These are phyloP conservation scores for Thalassoma bifasciatum DNA, from an alignment of 2,113 vertebrate genomes.

Conservation along the genomic window DNA sequence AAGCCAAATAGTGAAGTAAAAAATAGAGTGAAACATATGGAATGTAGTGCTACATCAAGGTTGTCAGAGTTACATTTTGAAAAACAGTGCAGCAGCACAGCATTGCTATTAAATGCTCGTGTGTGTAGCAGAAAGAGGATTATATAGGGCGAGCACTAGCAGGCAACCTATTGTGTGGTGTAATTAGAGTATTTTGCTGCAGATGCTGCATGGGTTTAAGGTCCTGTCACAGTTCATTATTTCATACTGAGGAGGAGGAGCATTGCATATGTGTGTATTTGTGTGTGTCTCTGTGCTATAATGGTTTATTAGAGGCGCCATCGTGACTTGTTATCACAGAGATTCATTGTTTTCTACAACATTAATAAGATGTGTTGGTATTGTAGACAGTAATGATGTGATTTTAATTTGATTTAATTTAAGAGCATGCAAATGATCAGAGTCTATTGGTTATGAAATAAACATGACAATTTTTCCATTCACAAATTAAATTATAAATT, in stretches of 20 bases:
- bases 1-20: not conserved
- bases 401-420: too few species aligned
- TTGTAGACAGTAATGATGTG: not conserved
- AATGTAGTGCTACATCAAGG: not conserved
- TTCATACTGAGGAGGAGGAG: slow-evolving; percentile 27
- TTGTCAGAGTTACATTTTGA: not conserved
- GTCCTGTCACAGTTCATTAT: slow-evolving; percentile 36
- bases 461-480: too few species aligned
- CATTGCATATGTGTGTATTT: not conserved
- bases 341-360: not conserved
- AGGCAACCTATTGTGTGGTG: slow-evolving; percentile 45
- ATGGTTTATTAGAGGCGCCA: not conserved
- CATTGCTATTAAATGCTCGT: not conserved
- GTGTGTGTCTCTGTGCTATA: not conserved
- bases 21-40: not conserved
- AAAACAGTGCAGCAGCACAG: not conserved
- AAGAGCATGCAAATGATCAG: too few species aligned
- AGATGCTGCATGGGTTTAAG: slow-evolving; percentile 23
- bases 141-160: slow-evolving; percentile 21
- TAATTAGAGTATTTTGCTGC: slow-evolving; percentile 45
- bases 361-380: not conserved
- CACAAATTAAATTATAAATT: too few species aligned
- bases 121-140: slow-evolving; percentile 8
- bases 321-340: not conserved
- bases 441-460: too few species aligned